phyloP scores from a whole-genome alignment of 2,113 vertebrate species.

The Perccottus glenii region DNA sequence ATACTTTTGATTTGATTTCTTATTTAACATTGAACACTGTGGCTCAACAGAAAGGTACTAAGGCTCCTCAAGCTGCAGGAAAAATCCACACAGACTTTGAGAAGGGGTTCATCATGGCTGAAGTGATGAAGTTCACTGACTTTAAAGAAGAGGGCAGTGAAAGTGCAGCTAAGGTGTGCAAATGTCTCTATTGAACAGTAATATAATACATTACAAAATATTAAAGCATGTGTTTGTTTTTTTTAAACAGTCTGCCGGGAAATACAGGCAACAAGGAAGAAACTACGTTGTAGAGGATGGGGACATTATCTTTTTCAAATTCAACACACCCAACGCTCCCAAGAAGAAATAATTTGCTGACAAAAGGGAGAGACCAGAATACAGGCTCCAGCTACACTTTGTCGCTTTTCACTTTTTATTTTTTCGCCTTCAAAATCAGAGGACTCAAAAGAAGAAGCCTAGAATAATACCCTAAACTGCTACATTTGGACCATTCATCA shows the following conservation, averaged over 20 bases:
- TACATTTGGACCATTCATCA: constrained; percentile 4
- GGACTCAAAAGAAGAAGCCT: no score
- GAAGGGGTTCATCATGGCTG: constrained; percentile 99
- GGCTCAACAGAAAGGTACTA: constrained; percentile 91
- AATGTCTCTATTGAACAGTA: background rate
- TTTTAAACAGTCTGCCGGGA: constrained; percentile 89
- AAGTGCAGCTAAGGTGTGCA: constrained; percentile 88
- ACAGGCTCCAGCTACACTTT: constrained; percentile 28
- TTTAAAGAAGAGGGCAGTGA: constrained; percentile 98
- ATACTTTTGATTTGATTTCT: background rate
- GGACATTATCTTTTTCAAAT: constrained; percentile 99
- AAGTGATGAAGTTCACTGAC: constrained; percentile 98
- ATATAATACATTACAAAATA: background rate
- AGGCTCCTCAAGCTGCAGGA: constrained; percentile 95
- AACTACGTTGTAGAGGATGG: constrained; percentile 97
- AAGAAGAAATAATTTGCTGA: constrained; percentile 92
- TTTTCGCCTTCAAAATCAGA: constrained; percentile 19
- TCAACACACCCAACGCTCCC: constrained; percentile 97
- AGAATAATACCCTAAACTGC: background rate
- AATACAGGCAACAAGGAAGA: constrained; percentile 97
- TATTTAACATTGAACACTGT: background rate
- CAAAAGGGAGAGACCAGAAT: constrained; percentile 29
- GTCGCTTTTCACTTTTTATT: constrained; percentile 43
- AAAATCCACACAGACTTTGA: constrained; percentile 99
- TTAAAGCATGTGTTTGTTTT: background rate